Base-by-base conservation (phyloP, 2,888 invertebrate genomes). In the Tenthredo distinguenda region DNA sequence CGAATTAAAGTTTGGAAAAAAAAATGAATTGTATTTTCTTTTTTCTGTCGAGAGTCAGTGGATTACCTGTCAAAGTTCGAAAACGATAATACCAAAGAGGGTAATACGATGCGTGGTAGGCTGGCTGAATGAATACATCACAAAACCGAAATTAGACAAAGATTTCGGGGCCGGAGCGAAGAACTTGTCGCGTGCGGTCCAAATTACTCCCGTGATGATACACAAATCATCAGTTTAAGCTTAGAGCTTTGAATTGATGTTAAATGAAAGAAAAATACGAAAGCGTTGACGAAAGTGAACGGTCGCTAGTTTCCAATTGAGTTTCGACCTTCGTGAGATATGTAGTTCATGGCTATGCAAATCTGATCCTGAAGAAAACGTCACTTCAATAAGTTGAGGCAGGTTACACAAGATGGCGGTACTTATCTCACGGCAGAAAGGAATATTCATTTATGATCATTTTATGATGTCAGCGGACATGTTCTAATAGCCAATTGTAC, bases 291-390 rank as follows among this genome's bases (percentile, higher is more conserved):
- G 15, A 76, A 47, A 47, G 15, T n/a, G 76, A 74, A 40, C 40
- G 26, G 43, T 76, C 26, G n/a, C 76, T 47, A 74, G 76, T 47
- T 76, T 76, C 43, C 47, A 47, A 47, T 76, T n/a, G 74, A 74
- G 76, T 76, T 12, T 47, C 47, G 47, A 76, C 76, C 76, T 76
- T 76, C 76, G 47, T 76, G 21, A 12, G n/a, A 76, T 76, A 76
- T 47, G 76, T 76, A 76, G 76, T 76, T 76, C 76, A 76, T 76
- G 76, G 47, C 47, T 76, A 26, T 47, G 47, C 76, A 21, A 76
- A 26, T 76, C 10, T 40, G 62, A 21, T 12, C 12, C n/a, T n/a
- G n/a, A 58, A 58, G 7, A 62, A 62, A 2, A 0, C 21, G 1
- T 37, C 34, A 71, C 15, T 47, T 47, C 0, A 12, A 26, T 12